These are phyloP conservation scores for Meriones unguiculatus DNA, from an alignment of 2,113 vertebrate genomes.

Conservation along the genomic window DNA sequence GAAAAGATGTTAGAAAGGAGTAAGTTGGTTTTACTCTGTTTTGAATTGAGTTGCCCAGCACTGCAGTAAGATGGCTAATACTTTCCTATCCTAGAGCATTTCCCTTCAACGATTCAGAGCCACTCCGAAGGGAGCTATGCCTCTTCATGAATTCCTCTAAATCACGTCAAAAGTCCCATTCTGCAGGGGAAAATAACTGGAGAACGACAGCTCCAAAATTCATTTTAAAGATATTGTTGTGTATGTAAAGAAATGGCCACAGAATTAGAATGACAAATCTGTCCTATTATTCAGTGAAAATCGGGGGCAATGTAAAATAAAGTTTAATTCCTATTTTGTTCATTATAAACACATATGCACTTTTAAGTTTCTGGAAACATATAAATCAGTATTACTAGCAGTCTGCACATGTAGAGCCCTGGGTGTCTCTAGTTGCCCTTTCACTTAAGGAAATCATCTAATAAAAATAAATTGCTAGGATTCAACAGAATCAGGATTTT, in stretches of 20 bases:
- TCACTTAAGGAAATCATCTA: neutral
- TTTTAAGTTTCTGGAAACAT: slow-evolving; percentile 2
- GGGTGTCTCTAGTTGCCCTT: neutral
- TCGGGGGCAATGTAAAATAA: neutral
- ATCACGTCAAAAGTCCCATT: neutral
- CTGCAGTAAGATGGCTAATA: neutral
- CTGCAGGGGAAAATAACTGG: neutral
- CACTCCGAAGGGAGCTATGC: neutral
- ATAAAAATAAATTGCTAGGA: neutral
- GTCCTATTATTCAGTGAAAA: slow-evolving; percentile 13
- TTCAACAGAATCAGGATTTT: neutral
- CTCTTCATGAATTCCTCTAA: neutral
- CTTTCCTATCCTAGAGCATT: neutral
- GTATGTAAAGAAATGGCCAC: neutral
- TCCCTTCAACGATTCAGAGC: neutral
- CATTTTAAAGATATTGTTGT: neutral
- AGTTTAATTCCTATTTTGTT: neutral
- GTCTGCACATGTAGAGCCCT: neutral
- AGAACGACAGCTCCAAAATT: neutral
- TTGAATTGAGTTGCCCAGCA: neutral
- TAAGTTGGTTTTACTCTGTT: neutral
- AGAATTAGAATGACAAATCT: neutral
- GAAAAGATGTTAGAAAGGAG: neutral
- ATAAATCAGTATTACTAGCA: neutral
- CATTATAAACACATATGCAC: slow-evolving; percentile 3